A percentile compares a stretch with the other conserved stretches of the same genome.
Conservation (phyloP, 2,888 invertebrate genomes). For the Pammene aurita region DNA sequence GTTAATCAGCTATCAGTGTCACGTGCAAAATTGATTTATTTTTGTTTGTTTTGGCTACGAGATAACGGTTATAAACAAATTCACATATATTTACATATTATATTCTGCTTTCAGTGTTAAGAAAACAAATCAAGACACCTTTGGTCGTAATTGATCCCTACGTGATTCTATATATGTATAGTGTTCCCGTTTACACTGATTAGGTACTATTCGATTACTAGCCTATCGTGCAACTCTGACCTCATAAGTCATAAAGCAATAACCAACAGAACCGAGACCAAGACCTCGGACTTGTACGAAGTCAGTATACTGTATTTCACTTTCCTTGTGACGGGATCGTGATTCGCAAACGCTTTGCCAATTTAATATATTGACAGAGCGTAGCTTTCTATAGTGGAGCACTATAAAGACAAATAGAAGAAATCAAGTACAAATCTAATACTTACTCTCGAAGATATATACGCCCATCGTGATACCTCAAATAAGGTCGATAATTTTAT, state of each 20-base stretch:
- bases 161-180: too few species aligned
- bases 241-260: background rate
- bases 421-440: constrained; percentile 24
- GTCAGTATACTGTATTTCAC: constrained; percentile 14
- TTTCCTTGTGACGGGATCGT: constrained; percentile 55
- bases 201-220: background rate
- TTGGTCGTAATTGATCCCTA: background rate
- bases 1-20: background rate
- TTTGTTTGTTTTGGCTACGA: constrained; percentile 1
- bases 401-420: constrained; percentile 37
- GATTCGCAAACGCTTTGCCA: constrained; percentile 60
- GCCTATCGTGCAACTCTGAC: background rate
- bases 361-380: constrained; percentile 61
- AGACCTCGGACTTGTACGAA: background rate
- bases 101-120: background rate
- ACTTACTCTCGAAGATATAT: constrained; percentile 13
- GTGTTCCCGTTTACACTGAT: background rate
- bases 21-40: background rate
- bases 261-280: background rate
- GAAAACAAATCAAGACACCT: background rate
- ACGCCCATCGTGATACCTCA: background rate
- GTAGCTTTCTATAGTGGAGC: constrained; percentile 41
- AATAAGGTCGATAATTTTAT: constrained; percentile 9
- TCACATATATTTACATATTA: too few species aligned
- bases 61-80: background rate